These are phyloP conservation scores for Parnassius mnemosyne DNA, from an alignment of 2,888 invertebrate species.

Conservation along the genomic window DNA sequence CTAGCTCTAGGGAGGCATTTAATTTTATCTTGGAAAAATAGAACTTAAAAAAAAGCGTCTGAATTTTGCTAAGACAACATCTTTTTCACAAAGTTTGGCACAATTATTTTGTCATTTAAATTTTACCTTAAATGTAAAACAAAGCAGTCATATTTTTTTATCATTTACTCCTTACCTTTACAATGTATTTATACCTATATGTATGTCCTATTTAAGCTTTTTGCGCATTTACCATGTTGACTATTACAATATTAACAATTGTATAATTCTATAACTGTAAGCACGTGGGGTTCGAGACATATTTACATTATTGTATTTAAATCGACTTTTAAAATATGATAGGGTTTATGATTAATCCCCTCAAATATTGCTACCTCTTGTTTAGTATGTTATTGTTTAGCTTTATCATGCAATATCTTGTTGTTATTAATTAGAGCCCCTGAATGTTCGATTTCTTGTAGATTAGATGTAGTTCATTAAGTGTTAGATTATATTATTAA, in stretches of 20 bases:
- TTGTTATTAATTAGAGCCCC: constrained; percentile 48
- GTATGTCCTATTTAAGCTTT: constrained; percentile 54
- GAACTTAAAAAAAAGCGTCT: constrained; percentile 32
- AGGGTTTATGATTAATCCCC: constrained; percentile 27
- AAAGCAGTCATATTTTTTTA: constrained; percentile 65
- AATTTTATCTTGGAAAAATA: constrained; percentile 25
- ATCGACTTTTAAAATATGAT: constrained; percentile 17
- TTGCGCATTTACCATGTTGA: constrained; percentile 78
- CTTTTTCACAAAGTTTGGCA: constrained; percentile 44
- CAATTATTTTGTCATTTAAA: constrained; percentile 44
- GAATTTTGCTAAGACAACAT: constrained; percentile 41
- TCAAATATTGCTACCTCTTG: constrained; percentile 43
- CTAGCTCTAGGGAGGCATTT: constrained; percentile 10
- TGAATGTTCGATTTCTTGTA: constrained; percentile 66
- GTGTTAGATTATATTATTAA: constrained; percentile 60
- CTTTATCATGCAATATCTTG: constrained; percentile 41
- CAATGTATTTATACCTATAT: constrained; percentile 49
- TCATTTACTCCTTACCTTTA: constrained; percentile 69
- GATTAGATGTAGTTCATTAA: constrained; percentile 59
- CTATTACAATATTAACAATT: constrained; percentile 64
- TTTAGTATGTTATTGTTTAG: constrained; percentile 37
- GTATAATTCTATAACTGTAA: constrained; percentile 49
- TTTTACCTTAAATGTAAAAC: constrained; percentile 45
- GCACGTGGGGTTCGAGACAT: constrained; percentile 41
- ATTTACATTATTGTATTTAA: constrained; percentile 35